Evolutionary conservation across 2,888 invertebrate genomes (phyloP), one percentile per base, ranked within the genome.

Genomic region (Unio delphinus): DNA sequence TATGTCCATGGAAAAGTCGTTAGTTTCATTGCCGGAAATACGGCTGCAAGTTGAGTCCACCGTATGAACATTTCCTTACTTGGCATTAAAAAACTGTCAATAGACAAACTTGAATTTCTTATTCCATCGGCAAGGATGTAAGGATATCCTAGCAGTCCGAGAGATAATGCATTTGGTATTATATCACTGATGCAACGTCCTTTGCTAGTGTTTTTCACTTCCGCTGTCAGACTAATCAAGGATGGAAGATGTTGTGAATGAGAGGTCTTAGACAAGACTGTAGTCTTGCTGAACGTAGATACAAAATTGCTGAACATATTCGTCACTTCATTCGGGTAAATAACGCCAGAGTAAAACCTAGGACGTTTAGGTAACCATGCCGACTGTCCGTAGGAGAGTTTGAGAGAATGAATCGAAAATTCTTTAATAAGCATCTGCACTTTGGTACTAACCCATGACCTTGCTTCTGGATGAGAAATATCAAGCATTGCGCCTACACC

Each of bases 121-220:
- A 98, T 95, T 0, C 96, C 95, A 0, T 97, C 97, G 0, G 97
- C 96, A 92, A 97, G 93, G 56, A 97, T 92, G 82, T 97, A 96
- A 0, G 94, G 92, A 88, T 95, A 97, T 0, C 98, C 98, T 81
- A 97, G 95, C 30, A 97, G 93, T 20, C 87, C 83, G 4, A 85
- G 72, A 1, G 83, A 77, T 26, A 87, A 90, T 73, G 96, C 94
- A 0, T 95, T 95, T 0, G 96, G 95, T 80, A 98, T 94, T 0
- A 97, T 94, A 5, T 93, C 93, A 73, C 93, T 90, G 0, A 95
- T 90, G 1, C 95, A 95, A 84, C 94, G 93, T 83, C 93, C 91
- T 72, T 92, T 90, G 67, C 93, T 93, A 95, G 96, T 97, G 0
- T 94, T 93, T 0, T 95, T 95, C 69, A 95, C 94, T 64, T 95